These are phyloP conservation scores for Morus bassanus DNA, from an alignment of 2,797 vertebrate genomes.

Conservation along the genomic window DNA sequence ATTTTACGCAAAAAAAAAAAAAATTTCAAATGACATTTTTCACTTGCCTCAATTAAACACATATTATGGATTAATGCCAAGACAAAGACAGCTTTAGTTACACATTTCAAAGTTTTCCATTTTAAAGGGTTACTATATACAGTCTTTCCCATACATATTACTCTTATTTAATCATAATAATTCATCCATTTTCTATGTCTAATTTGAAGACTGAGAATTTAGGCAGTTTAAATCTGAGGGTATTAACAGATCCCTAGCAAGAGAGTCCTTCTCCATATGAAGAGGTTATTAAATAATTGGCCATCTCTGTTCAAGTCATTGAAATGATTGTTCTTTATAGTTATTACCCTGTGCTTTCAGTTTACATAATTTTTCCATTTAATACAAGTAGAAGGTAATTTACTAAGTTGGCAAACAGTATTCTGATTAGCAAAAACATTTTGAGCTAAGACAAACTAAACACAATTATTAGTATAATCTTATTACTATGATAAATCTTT, in stretches of 20 bases:
- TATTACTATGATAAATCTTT: conserved; percentile 14
- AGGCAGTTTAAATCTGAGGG: not conserved
- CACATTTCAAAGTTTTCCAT: not conserved
- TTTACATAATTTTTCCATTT: conserved; percentile 34
- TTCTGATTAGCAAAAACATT: conserved; percentile 41
- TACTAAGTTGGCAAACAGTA: conserved; percentile 5
- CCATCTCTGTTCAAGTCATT: not conserved
- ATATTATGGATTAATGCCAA: not conserved
- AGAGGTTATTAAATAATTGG: conserved; percentile 28
- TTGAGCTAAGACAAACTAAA: not conserved
- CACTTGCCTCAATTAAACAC: not conserved
- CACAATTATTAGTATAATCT: not conserved
- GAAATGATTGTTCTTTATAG: conserved; percentile 16
- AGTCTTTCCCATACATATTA: not conserved
- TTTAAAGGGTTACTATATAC: not conserved
- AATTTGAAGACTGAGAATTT: not conserved
- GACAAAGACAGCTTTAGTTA: not conserved
- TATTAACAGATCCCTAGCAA: not conserved
- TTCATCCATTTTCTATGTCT: not conserved
- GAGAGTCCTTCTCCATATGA: not conserved
- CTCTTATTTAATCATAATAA: not conserved
- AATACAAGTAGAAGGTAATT: conserved; percentile 20
- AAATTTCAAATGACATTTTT: not conserved
- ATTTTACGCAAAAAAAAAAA: not conserved
- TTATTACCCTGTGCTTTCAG: not conserved